Percentiles rank a stretch among this genome's conserved stretches.
Evolutionary conservation across 1,140 invertebrate genomes (phyloP).

Genomic region (Penaeus indicus): DNA sequence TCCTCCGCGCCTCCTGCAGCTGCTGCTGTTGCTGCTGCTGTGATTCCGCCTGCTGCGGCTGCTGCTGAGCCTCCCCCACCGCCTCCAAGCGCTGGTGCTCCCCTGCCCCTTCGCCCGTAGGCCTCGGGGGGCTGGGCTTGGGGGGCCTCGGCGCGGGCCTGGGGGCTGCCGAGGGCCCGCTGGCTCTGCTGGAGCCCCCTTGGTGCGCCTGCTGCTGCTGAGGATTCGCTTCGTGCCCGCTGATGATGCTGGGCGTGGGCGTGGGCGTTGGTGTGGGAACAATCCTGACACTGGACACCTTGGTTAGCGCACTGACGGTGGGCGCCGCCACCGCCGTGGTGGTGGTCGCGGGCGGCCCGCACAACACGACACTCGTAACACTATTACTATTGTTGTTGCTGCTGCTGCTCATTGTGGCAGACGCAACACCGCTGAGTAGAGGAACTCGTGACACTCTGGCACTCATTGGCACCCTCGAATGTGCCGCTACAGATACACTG

Average conservation of each 20-base stretch:
- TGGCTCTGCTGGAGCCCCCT: not conserved
- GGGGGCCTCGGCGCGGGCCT: conserved; percentile 39
- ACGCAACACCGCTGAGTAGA: conserved; percentile 41
- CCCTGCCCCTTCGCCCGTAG: conserved; percentile 2
- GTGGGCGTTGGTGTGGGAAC: conserved; percentile 56
- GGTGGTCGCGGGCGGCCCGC: conserved; percentile 39
- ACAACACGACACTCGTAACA: conserved; percentile 57
- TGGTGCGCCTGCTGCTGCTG: conserved; percentile 12
- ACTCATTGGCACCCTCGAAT: conserved; percentile 49
- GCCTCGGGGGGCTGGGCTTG: conserved; percentile 7
- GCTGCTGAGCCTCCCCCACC: not conserved
- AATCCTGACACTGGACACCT: conserved; percentile 63
- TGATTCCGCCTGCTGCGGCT: not conserved
- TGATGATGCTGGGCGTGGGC: conserved; percentile 52
- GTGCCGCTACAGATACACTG: conserved; percentile 50
- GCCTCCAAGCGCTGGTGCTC: conserved; percentile 1
- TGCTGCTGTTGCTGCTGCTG: conserved; percentile 22
- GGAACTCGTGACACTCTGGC: conserved; percentile 57
- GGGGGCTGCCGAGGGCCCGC: not conserved
- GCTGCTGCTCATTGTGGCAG: not conserved
- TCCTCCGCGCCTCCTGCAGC: conserved; percentile 45
- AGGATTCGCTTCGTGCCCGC: conserved; percentile 43
- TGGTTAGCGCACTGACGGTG: conserved; percentile 55
- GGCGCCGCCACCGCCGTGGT: conserved; percentile 24
- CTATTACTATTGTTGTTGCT: not conserved